Evolutionary conservation across 2,113 vertebrate species (phyloP).

Genomic region (Bufo gargarizans): DNA sequence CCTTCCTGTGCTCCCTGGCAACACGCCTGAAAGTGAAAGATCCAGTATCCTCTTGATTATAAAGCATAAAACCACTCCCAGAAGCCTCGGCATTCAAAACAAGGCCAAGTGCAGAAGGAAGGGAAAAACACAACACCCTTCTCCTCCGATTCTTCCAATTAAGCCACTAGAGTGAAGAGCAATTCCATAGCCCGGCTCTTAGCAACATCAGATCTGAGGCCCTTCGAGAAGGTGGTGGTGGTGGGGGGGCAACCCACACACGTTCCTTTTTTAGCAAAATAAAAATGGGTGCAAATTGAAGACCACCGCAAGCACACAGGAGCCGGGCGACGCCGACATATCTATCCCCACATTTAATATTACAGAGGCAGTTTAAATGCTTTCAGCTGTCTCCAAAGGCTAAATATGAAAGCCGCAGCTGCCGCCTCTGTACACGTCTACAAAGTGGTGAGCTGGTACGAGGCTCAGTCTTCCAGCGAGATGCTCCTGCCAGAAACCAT

Average conservation of each 20-base stretch:
- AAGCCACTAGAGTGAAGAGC: conserved; percentile 32
- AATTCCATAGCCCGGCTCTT: conserved; percentile 1
- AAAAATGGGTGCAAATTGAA: not conserved
- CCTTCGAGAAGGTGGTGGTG: not conserved
- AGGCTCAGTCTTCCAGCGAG: not conserved
- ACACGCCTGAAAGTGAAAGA: conserved; percentile 54
- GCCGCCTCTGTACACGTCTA: conserved; percentile 9
- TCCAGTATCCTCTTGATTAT: conserved; percentile 33
- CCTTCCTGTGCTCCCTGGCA: conserved; percentile 48
- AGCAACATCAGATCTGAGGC: conserved; percentile 34
- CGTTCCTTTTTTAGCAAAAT: conserved; percentile 1
- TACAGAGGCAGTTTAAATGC: not conserved
- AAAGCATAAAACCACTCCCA: conserved; percentile 42
- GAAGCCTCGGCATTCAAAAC: conserved; percentile 44
- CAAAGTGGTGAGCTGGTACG: not conserved
- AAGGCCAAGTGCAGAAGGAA: conserved; percentile 15
- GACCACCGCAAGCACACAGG: not conserved
- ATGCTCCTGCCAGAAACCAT: not conserved
- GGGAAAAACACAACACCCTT: conserved; percentile 15
- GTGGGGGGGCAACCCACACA: not conserved
- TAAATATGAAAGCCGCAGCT: conserved; percentile 9
- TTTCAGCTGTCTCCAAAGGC: conserved; percentile 24
- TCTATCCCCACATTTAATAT: conserved; percentile 22
- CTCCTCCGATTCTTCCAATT: conserved; percentile 1
- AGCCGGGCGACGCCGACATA: not conserved